These are phyloP conservation scores for Parazoanthus darwini DNA, from an alignment of 92 coral and sea anemone genomes.

Conservation along the genomic window DNA sequence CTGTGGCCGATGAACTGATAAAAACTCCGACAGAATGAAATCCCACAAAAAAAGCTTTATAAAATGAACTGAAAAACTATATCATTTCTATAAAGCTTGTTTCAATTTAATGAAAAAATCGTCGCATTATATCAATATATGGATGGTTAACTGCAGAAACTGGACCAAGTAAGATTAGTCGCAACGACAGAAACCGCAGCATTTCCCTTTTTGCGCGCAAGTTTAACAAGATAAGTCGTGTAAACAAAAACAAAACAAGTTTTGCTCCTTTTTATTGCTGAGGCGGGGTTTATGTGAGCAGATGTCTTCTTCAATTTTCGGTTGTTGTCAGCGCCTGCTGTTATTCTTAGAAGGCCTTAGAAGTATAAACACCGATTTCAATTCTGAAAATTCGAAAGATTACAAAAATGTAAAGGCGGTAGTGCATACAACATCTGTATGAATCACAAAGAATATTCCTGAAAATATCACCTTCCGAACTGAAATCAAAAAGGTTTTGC, in stretches of 20 bases:
- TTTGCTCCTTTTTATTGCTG: background rate
- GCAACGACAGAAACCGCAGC: background rate
- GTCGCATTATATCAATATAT: too few species aligned
- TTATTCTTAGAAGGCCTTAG: background rate
- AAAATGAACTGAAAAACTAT: background rate
- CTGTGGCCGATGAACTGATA: background rate
- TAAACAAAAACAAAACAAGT: background rate
- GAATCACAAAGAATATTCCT: too few species aligned
- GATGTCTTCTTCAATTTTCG: background rate
- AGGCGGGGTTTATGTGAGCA: background rate
- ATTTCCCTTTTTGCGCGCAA: background rate
- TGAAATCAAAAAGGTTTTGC: too few species aligned
- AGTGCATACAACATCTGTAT: too few species aligned
- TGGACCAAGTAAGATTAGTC: background rate
- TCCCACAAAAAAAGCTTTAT: background rate
- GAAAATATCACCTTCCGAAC: too few species aligned
- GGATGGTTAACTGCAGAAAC: conserved; percentile 1
- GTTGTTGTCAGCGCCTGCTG: background rate
- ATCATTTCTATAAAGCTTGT: background rate
- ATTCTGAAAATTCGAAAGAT: background rate
- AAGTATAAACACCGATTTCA: background rate
- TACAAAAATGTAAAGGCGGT: background rate
- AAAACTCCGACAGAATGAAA: background rate
- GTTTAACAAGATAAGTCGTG: conserved; percentile 15
- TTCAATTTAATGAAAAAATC: background rate